These are phyloP conservation scores for Albula goreensis DNA, from an alignment of 2,113 vertebrate species.

Conservation along the genomic window DNA sequence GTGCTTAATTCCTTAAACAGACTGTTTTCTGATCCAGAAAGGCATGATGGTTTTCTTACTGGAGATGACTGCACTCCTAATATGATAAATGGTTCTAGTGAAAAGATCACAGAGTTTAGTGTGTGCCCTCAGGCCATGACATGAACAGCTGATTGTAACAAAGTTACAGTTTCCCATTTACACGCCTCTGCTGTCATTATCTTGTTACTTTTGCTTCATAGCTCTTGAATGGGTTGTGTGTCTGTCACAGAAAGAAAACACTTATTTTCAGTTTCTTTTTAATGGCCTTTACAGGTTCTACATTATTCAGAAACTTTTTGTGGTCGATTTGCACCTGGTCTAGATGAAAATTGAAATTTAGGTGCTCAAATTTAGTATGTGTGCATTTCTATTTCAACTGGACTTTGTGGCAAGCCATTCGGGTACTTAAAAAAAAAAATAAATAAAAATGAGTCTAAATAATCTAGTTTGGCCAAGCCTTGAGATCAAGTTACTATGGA, in stretches of 20 bases:
- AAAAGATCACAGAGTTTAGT: not conserved
- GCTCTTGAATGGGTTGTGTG: not conserved
- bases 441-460: not conserved
- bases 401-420: not conserved
- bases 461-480: not conserved
- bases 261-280: not conserved
- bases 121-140: not conserved
- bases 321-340: not conserved
- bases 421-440: not conserved
- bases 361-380: not conserved
- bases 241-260: not conserved
- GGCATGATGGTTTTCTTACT: not conserved
- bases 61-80: not conserved
- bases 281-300: not conserved
- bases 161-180: not conserved
- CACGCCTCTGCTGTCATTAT: not conserved
- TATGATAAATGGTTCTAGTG: not conserved
- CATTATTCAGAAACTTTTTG: not conserved
- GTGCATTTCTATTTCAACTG: not conserved
- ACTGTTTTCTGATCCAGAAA: constrained; percentile 44
- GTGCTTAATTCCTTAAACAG: constrained; percentile 36
- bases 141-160: not conserved
- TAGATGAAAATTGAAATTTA: not conserved
- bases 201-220: not conserved
- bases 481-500: not conserved